Conservation (phyloP, 2,888 invertebrate genomes). For the Pogonocherus hispidulus region DNA sequence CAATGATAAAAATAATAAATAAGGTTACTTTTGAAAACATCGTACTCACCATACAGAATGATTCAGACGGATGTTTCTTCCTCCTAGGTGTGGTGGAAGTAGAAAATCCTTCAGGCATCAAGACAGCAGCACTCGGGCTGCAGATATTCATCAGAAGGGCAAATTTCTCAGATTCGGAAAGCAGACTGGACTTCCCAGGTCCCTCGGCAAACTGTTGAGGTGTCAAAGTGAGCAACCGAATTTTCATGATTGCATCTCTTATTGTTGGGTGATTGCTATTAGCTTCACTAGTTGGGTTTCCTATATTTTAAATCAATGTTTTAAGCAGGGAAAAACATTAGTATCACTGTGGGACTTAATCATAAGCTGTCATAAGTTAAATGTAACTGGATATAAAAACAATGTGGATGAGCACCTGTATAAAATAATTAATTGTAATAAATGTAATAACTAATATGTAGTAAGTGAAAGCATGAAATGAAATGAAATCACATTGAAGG, state of each 20-base stretch:
- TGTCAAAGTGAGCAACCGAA: constrained; percentile 83
- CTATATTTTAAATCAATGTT: constrained; percentile 33
- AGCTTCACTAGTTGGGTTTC: constrained; percentile 47
- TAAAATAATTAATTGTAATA: too few species aligned
- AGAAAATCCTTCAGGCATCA: constrained; percentile 84
- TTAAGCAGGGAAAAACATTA: too few species aligned
- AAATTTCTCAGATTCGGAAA: constrained; percentile 84
- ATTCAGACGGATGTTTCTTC: constrained; percentile 22
- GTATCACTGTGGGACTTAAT: too few species aligned
- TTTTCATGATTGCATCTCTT: constrained; percentile 80
- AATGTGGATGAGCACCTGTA: too few species aligned
- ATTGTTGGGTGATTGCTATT: constrained; percentile 67
- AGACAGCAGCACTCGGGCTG: constrained; percentile 76
- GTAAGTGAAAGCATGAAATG: too few species aligned
- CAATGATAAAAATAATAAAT: constrained; percentile 24
- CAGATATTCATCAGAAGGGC: constrained; percentile 88
- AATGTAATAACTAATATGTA: too few species aligned
- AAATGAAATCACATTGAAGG: too few species aligned
- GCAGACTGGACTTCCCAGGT: constrained; percentile 81
- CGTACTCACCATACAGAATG: constrained; percentile 17
- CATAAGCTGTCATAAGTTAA: too few species aligned
- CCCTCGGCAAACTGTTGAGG: constrained; percentile 89
- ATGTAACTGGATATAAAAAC: too few species aligned
- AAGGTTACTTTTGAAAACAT: not conserved
- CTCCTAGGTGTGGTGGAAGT: constrained; percentile 68